phyloP scores from a whole-genome alignment of 2,113 vertebrate species.

The Cacatua alba region DNA sequence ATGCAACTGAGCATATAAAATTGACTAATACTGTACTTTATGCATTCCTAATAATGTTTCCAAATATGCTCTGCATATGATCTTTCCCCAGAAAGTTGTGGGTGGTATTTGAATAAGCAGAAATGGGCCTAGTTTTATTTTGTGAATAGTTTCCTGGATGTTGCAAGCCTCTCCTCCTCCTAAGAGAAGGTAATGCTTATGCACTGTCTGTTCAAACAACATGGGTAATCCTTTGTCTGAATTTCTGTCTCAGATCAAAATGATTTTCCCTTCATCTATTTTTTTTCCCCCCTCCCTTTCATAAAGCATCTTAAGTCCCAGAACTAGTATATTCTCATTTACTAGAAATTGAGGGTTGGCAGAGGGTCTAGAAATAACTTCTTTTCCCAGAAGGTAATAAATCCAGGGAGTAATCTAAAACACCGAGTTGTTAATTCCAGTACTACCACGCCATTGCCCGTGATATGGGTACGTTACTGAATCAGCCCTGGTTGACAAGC shows the following conservation, averaged over 20 bases:
- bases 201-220: slow-evolving; percentile 66
- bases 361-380: slow-evolving; percentile 72
- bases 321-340: slow-evolving; percentile 69
- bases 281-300: not conserved
- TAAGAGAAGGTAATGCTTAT: slow-evolving; percentile 47
- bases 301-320: slow-evolving; percentile 60
- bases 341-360: slow-evolving; percentile 63
- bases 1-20: slow-evolving; percentile 87
- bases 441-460: not conserved
- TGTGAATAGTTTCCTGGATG: slow-evolving; percentile 61
- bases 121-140: slow-evolving; percentile 71
- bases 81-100: slow-evolving; percentile 80
- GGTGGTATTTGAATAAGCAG: slow-evolving; percentile 81
- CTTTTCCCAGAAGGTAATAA: slow-evolving; percentile 62
- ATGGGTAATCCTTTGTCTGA: slow-evolving; percentile 61
- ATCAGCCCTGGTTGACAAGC: not conserved
- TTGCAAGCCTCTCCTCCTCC: slow-evolving; percentile 26
- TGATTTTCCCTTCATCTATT: slow-evolving; percentile 39
- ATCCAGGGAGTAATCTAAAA: slow-evolving; percentile 65
- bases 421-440: slow-evolving; percentile 61
- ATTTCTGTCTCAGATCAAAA: slow-evolving; percentile 71
- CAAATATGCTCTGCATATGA: slow-evolving; percentile 81
- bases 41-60: slow-evolving; percentile 86
- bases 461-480: not conserved
- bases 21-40: slow-evolving; percentile 89